A percentile compares a stretch with the other conserved stretches of the same genome.
phyloP scores from a whole-genome alignment of 2,888 invertebrate genomes.

The Deladenus siricidicola region DNA sequence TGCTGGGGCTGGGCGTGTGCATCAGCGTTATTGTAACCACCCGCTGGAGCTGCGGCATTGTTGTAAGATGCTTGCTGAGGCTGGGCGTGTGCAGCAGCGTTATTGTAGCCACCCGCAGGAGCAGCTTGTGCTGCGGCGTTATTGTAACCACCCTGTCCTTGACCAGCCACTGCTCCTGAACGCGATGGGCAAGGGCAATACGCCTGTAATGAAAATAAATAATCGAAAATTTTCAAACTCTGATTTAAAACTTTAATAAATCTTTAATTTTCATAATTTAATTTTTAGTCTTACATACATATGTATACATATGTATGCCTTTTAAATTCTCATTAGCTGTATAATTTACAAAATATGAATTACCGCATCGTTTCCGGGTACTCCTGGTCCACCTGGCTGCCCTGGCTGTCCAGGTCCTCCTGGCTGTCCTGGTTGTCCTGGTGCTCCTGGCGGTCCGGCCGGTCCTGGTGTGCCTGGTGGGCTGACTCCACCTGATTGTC shows the following conservation, averaged over 20 bases:
- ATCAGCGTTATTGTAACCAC: neutral
- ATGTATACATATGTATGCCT: no score
- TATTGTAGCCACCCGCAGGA: neutral
- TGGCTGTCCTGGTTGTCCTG: constrained; percentile 14
- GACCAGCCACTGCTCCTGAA: neutral
- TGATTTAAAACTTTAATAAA: neutral
- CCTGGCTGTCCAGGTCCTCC: constrained; percentile 6
- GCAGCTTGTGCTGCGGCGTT: neutral
- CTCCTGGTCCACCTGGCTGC: constrained; percentile 4
- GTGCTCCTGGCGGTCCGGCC: constrained; percentile 4
- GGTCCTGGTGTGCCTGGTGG: constrained; percentile 24
- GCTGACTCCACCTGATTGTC: constrained; percentile 30
- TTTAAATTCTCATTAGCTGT: neutral
- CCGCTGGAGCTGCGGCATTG: neutral
- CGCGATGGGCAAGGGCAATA: constrained; percentile 11
- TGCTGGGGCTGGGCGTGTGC: no score
- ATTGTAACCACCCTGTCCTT: neutral
- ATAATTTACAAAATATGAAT: neutral
- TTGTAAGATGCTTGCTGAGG: neutral
- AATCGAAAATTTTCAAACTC: no score
- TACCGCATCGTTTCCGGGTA: constrained; percentile 6
- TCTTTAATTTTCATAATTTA: neutral
- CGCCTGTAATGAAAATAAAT: no score
- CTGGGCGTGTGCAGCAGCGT: neutral
- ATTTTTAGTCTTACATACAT: no score